Evolutionary conservation across 2,888 invertebrate genomes (phyloP).

Genomic region (Amblyjoppa fuscipennis): DNA sequence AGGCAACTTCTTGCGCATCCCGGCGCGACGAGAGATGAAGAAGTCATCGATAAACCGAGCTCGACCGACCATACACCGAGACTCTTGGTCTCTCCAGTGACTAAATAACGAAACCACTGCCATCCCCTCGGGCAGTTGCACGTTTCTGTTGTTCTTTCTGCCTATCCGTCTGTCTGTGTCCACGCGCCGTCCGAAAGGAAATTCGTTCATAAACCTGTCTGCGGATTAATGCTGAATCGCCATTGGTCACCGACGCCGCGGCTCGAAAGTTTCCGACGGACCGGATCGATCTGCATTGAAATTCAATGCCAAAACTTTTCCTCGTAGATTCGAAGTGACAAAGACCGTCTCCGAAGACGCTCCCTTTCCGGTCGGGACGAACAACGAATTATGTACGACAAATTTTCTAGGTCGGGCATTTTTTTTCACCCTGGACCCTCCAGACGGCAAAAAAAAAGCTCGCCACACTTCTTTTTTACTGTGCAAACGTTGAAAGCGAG

Average conservation of each 20-base stretch:
- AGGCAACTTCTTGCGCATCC: conserved; percentile 66
- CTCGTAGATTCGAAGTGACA: too few species aligned
- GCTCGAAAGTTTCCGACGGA: too few species aligned
- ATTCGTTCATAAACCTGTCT: background rate
- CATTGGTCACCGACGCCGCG: background rate
- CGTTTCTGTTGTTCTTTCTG: conserved; percentile 3
- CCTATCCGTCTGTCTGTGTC: background rate
- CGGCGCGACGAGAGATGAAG: conserved; percentile 28
- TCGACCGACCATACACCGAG: conserved; percentile 27
- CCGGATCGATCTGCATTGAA: too few species aligned
- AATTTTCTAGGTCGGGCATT: too few species aligned
- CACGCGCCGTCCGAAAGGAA: background rate
- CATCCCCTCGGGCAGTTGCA: background rate
- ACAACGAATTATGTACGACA: too few species aligned
- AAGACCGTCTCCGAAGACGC: too few species aligned
- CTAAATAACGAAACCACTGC: conserved; percentile 20
- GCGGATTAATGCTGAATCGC: background rate
- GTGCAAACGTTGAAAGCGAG: background rate
- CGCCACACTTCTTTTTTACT: too few species aligned
- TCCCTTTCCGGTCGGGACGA: too few species aligned
- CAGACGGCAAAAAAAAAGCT: too few species aligned
- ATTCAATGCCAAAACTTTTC: too few species aligned
- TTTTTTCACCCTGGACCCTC: too few species aligned
- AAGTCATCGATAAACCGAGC: conserved; percentile 32
- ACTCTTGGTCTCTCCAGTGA: conserved; percentile 4